Evolutionary conservation across 2,113 vertebrate species (phyloP).

Genomic region (Numida meleagris): DNA sequence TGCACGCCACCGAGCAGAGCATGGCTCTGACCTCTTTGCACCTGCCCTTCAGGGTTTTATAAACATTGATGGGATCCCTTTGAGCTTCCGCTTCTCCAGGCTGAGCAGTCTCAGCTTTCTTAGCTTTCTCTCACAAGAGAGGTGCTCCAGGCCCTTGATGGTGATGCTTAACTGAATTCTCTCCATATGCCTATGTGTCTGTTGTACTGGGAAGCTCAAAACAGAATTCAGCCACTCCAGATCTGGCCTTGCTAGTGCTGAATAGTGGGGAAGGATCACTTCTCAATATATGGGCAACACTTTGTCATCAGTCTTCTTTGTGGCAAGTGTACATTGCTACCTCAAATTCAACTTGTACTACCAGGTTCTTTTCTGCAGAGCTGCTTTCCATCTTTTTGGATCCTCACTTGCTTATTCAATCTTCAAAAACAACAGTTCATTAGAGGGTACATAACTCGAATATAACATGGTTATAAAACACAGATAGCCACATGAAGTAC

Average conservation of each 20-base stretch:
- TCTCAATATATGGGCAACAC: neutral
- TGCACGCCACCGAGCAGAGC: neutral
- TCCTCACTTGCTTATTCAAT: neutral
- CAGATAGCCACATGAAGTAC: neutral
- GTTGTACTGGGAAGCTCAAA: neutral
- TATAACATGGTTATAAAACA: neutral
- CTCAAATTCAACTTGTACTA: neutral
- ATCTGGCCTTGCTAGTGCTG: neutral
- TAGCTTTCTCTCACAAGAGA: neutral
- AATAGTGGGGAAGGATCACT: neutral
- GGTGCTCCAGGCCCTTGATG: neutral
- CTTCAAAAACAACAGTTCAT: neutral
- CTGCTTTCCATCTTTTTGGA: neutral
- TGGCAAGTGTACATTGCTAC: neutral
- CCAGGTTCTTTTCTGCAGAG: neutral
- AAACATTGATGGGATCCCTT: neutral
- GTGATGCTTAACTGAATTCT: neutral
- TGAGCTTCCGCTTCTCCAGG: rapidly evolving
- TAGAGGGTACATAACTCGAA: neutral
- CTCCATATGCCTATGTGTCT: neutral
- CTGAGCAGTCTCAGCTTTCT: neutral
- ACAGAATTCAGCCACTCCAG: neutral
- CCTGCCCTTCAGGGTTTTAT: neutral
- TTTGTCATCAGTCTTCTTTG: neutral
- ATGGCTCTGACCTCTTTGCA: neutral